Evolutionary conservation across 2,113 vertebrate species (phyloP).

Genomic region (Oceanites oceanicus): DNA sequence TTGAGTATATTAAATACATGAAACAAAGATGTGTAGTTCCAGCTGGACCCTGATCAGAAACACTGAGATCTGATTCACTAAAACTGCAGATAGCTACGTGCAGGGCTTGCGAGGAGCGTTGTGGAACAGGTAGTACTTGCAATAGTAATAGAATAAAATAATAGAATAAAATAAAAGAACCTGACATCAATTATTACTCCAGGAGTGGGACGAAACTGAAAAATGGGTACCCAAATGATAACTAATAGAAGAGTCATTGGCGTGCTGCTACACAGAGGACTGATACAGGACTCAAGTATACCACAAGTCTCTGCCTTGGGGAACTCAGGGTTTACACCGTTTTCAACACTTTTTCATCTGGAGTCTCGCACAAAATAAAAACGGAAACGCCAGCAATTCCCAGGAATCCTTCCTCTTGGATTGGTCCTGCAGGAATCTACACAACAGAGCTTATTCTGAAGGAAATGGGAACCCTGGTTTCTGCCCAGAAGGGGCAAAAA

Average conservation of each 20-base stretch:
- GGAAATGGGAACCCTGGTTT: neutral
- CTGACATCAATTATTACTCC: neutral
- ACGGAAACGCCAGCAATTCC: neutral
- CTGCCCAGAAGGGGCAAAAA: neutral
- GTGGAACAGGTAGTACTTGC: neutral
- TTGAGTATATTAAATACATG: constrained; percentile 74
- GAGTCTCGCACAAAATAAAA: neutral
- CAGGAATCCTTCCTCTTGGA: neutral
- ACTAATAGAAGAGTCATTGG: neutral
- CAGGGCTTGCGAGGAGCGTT: neutral
- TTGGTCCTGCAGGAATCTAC: neutral
- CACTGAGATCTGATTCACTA: neutral
- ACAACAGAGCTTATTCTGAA: neutral
- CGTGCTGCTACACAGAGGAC: neutral
- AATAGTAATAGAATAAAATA: neutral
- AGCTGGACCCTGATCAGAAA: constrained; percentile 65
- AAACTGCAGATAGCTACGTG: neutral
- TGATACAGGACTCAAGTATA: neutral
- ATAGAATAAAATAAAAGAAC: neutral
- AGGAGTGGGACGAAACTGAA: neutral
- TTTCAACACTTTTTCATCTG: constrained; percentile 20
- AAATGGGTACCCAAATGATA: neutral
- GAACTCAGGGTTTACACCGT: neutral
- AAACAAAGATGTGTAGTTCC: constrained; percentile 66
- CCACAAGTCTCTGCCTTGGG: neutral